phyloP scores from a whole-genome alignment of 2,797 vertebrate genomes.

The Dryobates pubescens region DNA sequence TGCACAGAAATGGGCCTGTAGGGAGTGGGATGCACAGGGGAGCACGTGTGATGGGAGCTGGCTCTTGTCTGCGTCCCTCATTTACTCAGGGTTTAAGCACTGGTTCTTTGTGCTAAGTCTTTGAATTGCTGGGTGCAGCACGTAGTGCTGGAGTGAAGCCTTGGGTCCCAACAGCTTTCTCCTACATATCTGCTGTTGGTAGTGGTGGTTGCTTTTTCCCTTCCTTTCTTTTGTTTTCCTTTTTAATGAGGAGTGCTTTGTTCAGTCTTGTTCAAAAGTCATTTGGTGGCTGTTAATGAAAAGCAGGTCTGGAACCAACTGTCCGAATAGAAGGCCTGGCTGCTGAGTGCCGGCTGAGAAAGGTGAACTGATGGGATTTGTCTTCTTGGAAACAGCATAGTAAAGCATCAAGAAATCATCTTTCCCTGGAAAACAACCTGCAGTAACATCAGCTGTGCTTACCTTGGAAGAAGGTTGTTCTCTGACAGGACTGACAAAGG shows the following conservation, averaged over 20 bases:
- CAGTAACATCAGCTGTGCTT: neutral
- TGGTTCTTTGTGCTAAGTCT: neutral
- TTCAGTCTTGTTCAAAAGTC: neutral
- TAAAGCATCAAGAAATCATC: slow-evolving; percentile 9
- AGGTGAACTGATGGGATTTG: neutral
- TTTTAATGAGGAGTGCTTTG: neutral
- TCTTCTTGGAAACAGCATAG: neutral
- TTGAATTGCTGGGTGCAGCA: neutral
- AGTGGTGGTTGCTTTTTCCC: neutral
- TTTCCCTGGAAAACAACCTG: neutral
- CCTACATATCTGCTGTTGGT: neutral
- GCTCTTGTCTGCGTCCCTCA: neutral
- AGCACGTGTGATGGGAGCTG: neutral
- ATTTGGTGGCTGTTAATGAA: neutral
- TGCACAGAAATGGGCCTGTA: neutral
- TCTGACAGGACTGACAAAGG: neutral
- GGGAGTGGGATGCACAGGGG: neutral
- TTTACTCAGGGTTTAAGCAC: neutral
- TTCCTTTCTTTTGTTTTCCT: neutral
- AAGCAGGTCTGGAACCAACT: neutral
- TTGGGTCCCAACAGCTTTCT: neutral
- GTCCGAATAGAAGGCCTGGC: neutral
- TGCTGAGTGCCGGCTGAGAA: neutral
- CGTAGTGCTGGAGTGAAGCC: neutral
- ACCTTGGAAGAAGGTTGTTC: neutral